Percentiles rank a stretch among this genome's conserved stretches.
These are phyloP conservation scores for Acronicta aceris DNA, from an alignment of 2,888 invertebrate genomes.

Conservation along the genomic window DNA sequence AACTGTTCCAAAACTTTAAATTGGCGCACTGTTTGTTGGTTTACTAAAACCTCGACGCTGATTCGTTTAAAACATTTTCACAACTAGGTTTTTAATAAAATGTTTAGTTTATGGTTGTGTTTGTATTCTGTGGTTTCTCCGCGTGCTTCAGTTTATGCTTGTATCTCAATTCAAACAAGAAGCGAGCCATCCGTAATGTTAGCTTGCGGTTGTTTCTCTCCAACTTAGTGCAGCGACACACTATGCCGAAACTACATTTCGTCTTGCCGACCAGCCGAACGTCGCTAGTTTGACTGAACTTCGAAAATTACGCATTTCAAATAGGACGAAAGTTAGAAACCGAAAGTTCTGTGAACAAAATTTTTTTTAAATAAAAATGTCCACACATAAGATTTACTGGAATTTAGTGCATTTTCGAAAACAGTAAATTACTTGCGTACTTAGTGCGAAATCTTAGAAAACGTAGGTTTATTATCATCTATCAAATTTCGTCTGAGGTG, in stretches of 20 bases:
- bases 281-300: background rate
- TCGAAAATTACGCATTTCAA: background rate
- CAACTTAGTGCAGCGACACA: conserved; percentile 7
- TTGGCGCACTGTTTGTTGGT: conserved; percentile 56
- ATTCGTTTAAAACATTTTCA: conserved; percentile 51
- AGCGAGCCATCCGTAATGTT: conserved; percentile 21
- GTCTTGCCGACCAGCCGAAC: conserved; percentile 1
- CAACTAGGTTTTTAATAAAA: conserved; percentile 39
- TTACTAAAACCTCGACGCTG: conserved; percentile 53
- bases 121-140: conserved; percentile 25
- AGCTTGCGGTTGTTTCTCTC: conserved; percentile 29
- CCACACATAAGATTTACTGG: no score
- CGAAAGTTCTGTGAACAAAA: no score
- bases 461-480: no score
- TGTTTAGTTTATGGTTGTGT: conserved; percentile 29
- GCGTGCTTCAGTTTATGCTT: conserved; percentile 22
- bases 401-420: no score
- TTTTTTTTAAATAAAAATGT: no score
- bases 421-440: no score
- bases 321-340: background rate
- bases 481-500: no score
- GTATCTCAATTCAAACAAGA: conserved; percentile 35
- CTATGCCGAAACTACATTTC: background rate
- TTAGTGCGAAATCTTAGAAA: no score
- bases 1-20: conserved; percentile 68